Evolutionary conservation across 2,888 invertebrate genomes (phyloP).

Genomic region (Melinaea menophilus): DNA sequence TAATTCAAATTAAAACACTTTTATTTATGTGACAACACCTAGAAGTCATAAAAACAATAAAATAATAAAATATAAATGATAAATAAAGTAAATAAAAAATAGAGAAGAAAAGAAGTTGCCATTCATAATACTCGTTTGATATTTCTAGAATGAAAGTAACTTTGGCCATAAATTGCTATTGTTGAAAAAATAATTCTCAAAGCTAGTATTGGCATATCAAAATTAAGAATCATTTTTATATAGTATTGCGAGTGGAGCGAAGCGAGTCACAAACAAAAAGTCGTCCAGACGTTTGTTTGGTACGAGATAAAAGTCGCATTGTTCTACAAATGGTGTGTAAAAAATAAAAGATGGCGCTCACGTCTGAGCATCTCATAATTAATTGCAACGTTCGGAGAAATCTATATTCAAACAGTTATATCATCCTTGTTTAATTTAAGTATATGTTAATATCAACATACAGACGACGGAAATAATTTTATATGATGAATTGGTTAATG

Average conservation of each 20-base stretch:
- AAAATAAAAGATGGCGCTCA: slow-evolving; percentile 59
- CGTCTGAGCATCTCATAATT: slow-evolving; percentile 61
- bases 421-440: slow-evolving; percentile 60
- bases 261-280: slow-evolving; percentile 44
- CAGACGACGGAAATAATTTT: slow-evolving; percentile 41
- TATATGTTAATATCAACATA: slow-evolving; percentile 44
- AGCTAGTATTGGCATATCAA: too few relatives aligned
- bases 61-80: too few relatives aligned
- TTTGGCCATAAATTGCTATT: too few relatives aligned
- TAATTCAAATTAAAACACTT: slow-evolving; percentile 15
- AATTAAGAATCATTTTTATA: too few relatives aligned
- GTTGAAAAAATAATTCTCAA: too few relatives aligned
- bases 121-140: too few relatives aligned
- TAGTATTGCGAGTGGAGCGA: slow-evolving; percentile 20
- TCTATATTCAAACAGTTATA: slow-evolving; percentile 60
- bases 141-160: too few relatives aligned
- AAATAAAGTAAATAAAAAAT: too few relatives aligned
- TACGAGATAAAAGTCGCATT: slow-evolving; percentile 67
- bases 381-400: slow-evolving; percentile 71
- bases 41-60: too few relatives aligned
- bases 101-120: too few relatives aligned
- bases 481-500: slow-evolving; percentile 20
- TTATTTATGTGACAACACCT: too few relatives aligned
- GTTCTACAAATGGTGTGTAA: slow-evolving; percentile 67
- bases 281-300: slow-evolving; percentile 56